Conservation (phyloP, 2,113 vertebrate species). For the Oplegnathus fasciatus region DNA sequence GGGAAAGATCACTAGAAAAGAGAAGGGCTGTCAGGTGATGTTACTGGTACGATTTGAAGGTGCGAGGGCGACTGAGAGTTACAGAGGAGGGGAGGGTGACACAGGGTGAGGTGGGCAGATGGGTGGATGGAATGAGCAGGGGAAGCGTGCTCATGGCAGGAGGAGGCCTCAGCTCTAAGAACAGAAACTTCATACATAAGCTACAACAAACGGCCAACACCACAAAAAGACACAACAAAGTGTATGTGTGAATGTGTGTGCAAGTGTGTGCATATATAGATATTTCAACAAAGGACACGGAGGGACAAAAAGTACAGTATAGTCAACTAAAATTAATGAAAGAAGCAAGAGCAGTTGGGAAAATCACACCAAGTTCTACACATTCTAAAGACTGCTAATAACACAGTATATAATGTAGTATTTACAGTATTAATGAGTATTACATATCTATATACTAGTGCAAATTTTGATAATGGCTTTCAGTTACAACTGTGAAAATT, state of each 20-base stretch:
- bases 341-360: constrained; percentile 7
- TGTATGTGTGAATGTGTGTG: constrained; percentile 16
- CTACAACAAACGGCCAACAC: constrained; percentile 58
- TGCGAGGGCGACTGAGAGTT: constrained; percentile 17
- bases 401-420: not conserved
- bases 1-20: constrained; percentile 38
- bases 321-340: constrained; percentile 32
- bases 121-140: constrained; percentile 60
- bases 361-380: constrained; percentile 63
- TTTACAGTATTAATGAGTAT: not conserved
- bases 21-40: constrained; percentile 24
- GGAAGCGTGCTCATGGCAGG: constrained; percentile 62
- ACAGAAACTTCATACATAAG: constrained; percentile 36
- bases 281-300: constrained; percentile 22
- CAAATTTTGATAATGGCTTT: not conserved
- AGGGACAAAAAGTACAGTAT: constrained; percentile 13
- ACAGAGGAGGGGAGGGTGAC: constrained; percentile 26
- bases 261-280: constrained; percentile 16
- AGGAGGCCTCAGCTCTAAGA: constrained; percentile 48
- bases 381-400: not conserved
- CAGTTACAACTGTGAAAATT: not conserved
- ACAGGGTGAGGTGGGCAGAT: constrained; percentile 47
- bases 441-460: not conserved
- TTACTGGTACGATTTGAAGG: constrained; percentile 15
- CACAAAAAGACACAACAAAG: constrained; percentile 48